A percentile compares a stretch with the other conserved stretches of the same genome.
phyloP scores from a whole-genome alignment of 1,140 invertebrate genomes.

The Triops cancriformis region DNA sequence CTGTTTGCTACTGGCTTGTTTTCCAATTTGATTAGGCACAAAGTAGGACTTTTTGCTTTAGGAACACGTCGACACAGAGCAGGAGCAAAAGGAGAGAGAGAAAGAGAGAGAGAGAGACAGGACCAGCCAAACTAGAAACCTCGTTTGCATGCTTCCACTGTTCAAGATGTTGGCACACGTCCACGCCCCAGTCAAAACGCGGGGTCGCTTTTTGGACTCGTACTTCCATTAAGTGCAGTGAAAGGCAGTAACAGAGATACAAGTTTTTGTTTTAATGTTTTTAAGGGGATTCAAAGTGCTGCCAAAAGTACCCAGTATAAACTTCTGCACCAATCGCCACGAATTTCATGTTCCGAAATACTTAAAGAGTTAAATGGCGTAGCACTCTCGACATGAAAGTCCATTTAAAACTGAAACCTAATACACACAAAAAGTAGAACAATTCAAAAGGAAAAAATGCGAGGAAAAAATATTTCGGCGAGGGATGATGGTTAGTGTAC shows the following conservation, averaged over 20 bases:
- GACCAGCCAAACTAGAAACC: too few species aligned
- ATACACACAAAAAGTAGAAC: too few species aligned
- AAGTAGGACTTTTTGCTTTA: not conserved
- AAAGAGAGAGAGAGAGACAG: too few species aligned
- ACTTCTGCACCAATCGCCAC: not conserved
- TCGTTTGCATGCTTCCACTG: too few species aligned
- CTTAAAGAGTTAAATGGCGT: too few species aligned
- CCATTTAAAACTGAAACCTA: too few species aligned
- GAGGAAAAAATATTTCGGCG: not conserved
- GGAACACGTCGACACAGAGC: too few species aligned
- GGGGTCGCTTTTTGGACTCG: not conserved
- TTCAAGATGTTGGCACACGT: not conserved
- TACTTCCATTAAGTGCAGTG: not conserved
- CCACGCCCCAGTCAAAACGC: not conserved
- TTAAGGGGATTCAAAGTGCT: not conserved
- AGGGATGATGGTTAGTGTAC: not conserved
- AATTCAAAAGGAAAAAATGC: not conserved
- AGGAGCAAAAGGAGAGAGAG: too few species aligned
- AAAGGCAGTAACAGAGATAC: not conserved
- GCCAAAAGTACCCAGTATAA: not conserved
- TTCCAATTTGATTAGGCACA: slow-evolving; percentile 14
- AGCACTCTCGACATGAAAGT: too few species aligned
- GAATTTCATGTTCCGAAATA: not conserved
- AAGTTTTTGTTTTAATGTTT: not conserved
- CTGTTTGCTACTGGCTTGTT: slow-evolving; percentile 7